phyloP scores from a whole-genome alignment of 2,888 invertebrate genomes.

The Drosophila gaucha region DNA sequence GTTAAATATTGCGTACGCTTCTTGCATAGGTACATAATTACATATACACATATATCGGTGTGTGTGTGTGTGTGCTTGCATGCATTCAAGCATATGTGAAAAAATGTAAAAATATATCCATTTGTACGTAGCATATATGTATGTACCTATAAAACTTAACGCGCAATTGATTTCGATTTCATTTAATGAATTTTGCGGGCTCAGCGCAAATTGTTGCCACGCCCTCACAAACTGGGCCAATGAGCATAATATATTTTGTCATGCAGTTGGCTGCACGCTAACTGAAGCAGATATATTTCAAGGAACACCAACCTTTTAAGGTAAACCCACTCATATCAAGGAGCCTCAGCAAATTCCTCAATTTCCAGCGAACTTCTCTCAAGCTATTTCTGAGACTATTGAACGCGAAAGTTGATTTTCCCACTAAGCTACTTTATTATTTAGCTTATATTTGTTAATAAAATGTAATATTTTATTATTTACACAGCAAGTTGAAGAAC shows the following conservation, averaged over 20 bases:
- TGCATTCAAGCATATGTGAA: constrained; percentile 9
- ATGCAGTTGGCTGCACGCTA: constrained; percentile 15
- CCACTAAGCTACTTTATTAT: not conserved
- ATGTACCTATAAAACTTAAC: constrained; percentile 53
- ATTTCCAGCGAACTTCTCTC: not conserved
- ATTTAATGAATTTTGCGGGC: constrained; percentile 67
- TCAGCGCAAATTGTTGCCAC: constrained; percentile 43
- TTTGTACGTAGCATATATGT: constrained; percentile 10
- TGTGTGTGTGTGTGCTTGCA: not conserved
- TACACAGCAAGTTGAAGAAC: not conserved
- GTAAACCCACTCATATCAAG: not conserved
- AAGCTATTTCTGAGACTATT: no score
- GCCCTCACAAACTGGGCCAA: constrained; percentile 17
- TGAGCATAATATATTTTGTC: constrained; percentile 18
- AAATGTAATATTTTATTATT: not conserved
- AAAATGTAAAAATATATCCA: constrained; percentile 15
- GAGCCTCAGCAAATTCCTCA: not conserved
- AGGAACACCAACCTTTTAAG: not conserved
- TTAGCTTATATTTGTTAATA: no score
- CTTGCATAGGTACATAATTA: constrained; percentile 14
- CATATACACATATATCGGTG: not conserved
- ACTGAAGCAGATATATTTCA: constrained; percentile 1
- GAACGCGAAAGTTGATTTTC: not conserved
- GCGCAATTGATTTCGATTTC: constrained; percentile 69
- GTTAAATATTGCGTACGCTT: constrained; percentile 57